Base-by-base conservation (phyloP, 2,113 vertebrate genomes). In the Siniperca knerii region DNA sequence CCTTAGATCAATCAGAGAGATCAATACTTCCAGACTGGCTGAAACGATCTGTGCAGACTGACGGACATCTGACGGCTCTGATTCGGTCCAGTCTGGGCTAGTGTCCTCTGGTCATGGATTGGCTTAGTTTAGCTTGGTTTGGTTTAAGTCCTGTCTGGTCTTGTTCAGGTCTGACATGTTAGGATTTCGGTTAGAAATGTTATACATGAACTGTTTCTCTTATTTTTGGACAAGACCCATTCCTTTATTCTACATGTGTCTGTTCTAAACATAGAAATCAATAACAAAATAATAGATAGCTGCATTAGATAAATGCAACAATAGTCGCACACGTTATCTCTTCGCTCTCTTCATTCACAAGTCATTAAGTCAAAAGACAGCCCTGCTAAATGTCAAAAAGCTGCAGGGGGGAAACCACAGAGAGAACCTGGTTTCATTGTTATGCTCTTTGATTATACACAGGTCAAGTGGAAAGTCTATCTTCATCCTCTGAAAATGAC, bases 1-100 rank as follows among this genome's bases (percentile, higher is more conserved):
- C 82, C 87, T 55, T 75, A 66, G 91, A 95, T 95, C 95, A 94
- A 95, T 95, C 90, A 67, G 62, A 50, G 71, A 48, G 89, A 95
- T 95, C 93, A 93, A 96, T 94, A 95, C 78, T 50, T 82, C 75
- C 90, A 91, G 89, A 93, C 92, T 86, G 92, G 87, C 79, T 87
- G 86, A 90, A 81, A 70, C 80, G 58, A 90, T 88, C 88, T 82
- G 87, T 58, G 73, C 77, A 74, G 87, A 79, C 82, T 84, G 90
- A 91, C 42, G 10, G 87, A 90, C 88, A 79, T 92, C 82, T 89
- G 91, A 93, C 55, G 57, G 87, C 82, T 76, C 75, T 79, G 79
- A 82, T 84, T 81, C 12, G 46, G 72, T 70, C 73, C 64, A 20
- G 82, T 54, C 79, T 79, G 77, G 18, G 57, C 86, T 68, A 48